Evolutionary conservation across 2,113 vertebrate genomes (phyloP).

Genomic region (Edolisoma coerulescens): DNA sequence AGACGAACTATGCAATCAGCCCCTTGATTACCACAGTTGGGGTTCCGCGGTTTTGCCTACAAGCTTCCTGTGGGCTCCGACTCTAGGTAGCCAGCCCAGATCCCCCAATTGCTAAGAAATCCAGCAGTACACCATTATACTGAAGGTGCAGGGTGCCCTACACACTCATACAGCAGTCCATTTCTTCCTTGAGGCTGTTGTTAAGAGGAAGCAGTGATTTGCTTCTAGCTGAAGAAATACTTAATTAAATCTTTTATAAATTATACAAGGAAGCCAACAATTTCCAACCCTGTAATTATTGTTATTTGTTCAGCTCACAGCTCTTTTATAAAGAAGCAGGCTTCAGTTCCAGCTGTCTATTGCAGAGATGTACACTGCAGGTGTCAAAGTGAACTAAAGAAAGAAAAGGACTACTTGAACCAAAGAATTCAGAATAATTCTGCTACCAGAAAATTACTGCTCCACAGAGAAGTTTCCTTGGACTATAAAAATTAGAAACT

Average conservation of each 20-base stretch:
- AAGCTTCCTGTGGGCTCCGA: not conserved
- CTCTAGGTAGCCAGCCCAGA: not conserved
- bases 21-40: not conserved
- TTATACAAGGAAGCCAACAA: not conserved
- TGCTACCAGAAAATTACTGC: not conserved
- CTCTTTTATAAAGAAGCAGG: not conserved
- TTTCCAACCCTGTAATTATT: not conserved
- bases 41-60: not conserved
- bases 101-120: not conserved
- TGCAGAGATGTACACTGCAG: not conserved
- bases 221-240: not conserved
- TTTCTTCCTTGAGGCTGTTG: not conserved
- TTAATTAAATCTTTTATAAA: not conserved
- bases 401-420: not conserved
- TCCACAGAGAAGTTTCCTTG: not conserved
- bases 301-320: not conserved
- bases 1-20: not conserved
- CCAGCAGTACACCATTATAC: not conserved
- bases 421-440: not conserved
- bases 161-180: not conserved
- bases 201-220: not conserved
- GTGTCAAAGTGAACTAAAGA: not conserved
- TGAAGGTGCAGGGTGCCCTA: not conserved
- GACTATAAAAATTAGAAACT: not conserved
- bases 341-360: not conserved